Evolutionary conservation across 2,888 invertebrate species (phyloP), one percentile per base, ranked within the genome.

Genomic region (Caenorhabditis sp.): DNA sequence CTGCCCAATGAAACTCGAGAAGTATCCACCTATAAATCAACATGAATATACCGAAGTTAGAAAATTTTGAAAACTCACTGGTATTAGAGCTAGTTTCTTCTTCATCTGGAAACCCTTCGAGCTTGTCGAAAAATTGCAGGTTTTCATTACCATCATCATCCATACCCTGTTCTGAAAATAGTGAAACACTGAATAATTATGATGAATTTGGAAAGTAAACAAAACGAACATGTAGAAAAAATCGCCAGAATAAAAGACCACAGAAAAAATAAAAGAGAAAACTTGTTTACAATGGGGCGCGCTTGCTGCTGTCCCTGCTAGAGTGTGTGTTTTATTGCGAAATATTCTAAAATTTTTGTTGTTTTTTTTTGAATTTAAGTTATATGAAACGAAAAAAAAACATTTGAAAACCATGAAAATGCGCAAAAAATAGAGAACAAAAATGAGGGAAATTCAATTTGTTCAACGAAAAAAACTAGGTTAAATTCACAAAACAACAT

Each of bases 51-150:
- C 2, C 43, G 14, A 43, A 6, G 6, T 21, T 8, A 21, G 21
- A 21, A 51, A 23, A 17, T 26, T 36, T 19, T n/a, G 1, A 64
- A 37, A 19, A 51, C 58, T 63, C 26, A 66, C 70, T 54, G 0
- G 62, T 43, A 23, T 37, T 37, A 4, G 72, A 51, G 14, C 37
- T 31, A 1, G 26, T 63, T 24, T 67, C 72, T 21, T 67, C 67
- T 64, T 63, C 66, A 51, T 72, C 72, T 17, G 60, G 61, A 37
- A 64, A 63, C 21, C 58, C 57, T 19, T 73, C 73, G 31, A 73
- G 66, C 60, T 73, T 73, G 50, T 73, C 55, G 24, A 73, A 73
- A 43, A 73, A 73, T 37, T 73, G 68, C 36, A 73, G 54, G 53
- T 55, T 66, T 49, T 62, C 50, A 62, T n/a, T 50, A 10, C 43